Base-by-base conservation (phyloP, 2,113 vertebrate genomes). In the Varanus salvator region DNA sequence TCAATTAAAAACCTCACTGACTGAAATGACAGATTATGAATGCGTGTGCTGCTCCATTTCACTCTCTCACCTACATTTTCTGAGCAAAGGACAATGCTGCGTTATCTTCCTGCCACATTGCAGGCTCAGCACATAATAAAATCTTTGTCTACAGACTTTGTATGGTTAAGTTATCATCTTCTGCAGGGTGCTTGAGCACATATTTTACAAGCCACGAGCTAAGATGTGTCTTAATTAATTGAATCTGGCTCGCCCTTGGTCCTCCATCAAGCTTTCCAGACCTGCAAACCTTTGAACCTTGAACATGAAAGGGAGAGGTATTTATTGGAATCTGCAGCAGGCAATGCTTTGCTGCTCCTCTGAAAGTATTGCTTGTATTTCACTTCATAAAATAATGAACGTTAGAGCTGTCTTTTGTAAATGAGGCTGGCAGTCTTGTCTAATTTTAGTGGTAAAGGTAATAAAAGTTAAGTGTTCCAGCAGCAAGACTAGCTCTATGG, bases 391-490 rank as follows among this genome's bases (percentile, higher is more conserved):
- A 95, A 93, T 94, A 95, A 94, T 93, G 94, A 94, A 94, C 80
- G 60, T 80, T 92, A 89, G 77, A 94, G 88, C 91, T 96, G 97
- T 96, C 95, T 96, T 94, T 96, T 96, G 95, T 97, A 96, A 96
- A 95, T 92, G 92, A 95, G 93, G 97, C 86, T 90, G 93, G 94
- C 60, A 78, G 95, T 95, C 96, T 96, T 96, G 96, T 96, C 95
- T 96, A 96, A 96, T 95, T 95, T 96, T 92, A 92, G 96, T 96
- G 95, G 96, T 88, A 95, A 97, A 97, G 94, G 97, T 98, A 98
- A 97, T 96, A 97, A 98, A 97, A 97, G 86, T 94, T 98, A 98
- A 98, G 97, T 96, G 94, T 97, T 98, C 97, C 98, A 98, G 96
- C 98, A 98, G 97, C 93, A 96, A 96, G 96, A 95, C 96, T 91